Percentiles rank a stretch among this genome's conserved stretches.
phyloP scores from a whole-genome alignment of 2,113 vertebrate species.

The Scatophagus argus region DNA sequence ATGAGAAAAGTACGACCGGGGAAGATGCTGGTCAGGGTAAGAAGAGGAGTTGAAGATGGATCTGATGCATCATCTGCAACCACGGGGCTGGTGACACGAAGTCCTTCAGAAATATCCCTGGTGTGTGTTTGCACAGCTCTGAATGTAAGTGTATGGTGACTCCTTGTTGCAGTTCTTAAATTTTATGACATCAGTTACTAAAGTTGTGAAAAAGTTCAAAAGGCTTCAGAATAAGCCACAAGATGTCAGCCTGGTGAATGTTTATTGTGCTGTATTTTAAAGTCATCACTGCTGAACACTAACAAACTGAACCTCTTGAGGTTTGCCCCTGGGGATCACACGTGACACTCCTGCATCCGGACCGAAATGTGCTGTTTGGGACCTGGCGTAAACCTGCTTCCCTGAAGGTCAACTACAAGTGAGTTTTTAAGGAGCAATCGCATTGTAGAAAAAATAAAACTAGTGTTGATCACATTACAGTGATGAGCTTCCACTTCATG shows the following conservation, averaged over 20 bases:
- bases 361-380: conserved; percentile 94
- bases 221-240: not conserved
- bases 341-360: conserved; percentile 97
- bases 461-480: not conserved
- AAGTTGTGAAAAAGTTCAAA: too few relatives aligned
- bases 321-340: conserved; percentile 95
- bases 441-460: not conserved
- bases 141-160: too few relatives aligned
- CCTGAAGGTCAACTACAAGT: conserved; percentile 94
- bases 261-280: conserved; percentile 55
- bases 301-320: conserved; percentile 94
- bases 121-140: too few relatives aligned
- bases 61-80: conserved; percentile 96
- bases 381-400: conserved; percentile 94
- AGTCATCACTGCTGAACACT: conserved; percentile 96
- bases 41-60: conserved; percentile 96
- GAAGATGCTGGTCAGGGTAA: conserved; percentile 92
- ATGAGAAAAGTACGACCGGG: not conserved
- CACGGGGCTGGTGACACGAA: conserved; percentile 93
- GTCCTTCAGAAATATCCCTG: conserved; percentile 97
- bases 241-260: too few relatives aligned
- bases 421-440: conserved; percentile 49
- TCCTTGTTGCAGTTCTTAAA: too few relatives aligned
- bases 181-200: too few relatives aligned
- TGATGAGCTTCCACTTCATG: conserved; percentile 86